phyloP scores from a whole-genome alignment of 2,113 vertebrate genomes.

The Hippopotamus amphibius region DNA sequence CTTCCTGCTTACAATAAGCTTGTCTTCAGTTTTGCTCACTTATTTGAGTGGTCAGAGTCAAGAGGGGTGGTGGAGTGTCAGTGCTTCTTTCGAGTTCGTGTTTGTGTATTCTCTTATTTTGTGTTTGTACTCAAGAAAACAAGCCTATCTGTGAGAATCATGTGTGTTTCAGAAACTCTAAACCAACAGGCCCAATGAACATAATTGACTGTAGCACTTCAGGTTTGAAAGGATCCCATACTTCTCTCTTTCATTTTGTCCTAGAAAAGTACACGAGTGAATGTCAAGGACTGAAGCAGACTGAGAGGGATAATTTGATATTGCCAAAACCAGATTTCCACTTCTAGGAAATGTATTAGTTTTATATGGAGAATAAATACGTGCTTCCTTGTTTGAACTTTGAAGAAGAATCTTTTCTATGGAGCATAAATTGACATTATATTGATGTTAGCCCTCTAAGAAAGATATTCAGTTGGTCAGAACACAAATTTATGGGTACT shows the following conservation, averaged over 20 bases:
- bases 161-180: conserved; percentile 16
- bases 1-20: background rate
- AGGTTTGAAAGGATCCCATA: background rate
- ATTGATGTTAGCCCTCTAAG: background rate
- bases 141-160: background rate
- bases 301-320: background rate
- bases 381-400: conserved; percentile 41
- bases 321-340: background rate
- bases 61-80: background rate
- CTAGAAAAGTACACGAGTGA: conserved; percentile 1
- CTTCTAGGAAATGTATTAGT: background rate
- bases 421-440: background rate
- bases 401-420: conserved; percentile 21
- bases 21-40: conserved; percentile 9
- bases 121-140: background rate
- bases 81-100: background rate
- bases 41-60: conserved; percentile 18
- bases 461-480: conserved; percentile 3
- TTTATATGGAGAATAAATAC: background rate
- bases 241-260: background rate
- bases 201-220: background rate
- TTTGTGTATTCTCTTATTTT: conserved; percentile 32
- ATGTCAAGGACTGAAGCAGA: background rate
- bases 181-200: background rate
- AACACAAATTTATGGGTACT: background rate